Percentiles rank a stretch among this genome's conserved stretches.
Conservation (phyloP, 2,113 vertebrate genomes). For the Passer domesticus region DNA sequence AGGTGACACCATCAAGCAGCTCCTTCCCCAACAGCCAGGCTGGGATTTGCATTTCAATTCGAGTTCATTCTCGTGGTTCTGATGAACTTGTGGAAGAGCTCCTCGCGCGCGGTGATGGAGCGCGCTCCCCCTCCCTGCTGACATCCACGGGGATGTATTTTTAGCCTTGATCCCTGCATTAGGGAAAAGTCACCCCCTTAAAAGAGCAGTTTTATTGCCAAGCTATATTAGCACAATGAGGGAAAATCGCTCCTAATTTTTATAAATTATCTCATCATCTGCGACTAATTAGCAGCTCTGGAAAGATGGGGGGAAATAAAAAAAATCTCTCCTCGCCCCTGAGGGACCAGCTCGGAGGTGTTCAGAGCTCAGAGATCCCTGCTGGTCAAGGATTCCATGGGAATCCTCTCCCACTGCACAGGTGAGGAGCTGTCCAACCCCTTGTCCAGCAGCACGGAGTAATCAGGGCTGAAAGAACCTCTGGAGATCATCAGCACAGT, state of each 20-base stretch:
- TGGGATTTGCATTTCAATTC: constrained; percentile 48
- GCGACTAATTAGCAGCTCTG: constrained; percentile 75
- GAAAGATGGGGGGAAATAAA: neutral
- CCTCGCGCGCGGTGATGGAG: neutral
- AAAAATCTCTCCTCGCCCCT: neutral
- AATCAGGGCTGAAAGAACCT: neutral
- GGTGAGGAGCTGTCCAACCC: neutral
- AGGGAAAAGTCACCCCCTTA: constrained; percentile 63
- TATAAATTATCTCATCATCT: constrained; percentile 82
- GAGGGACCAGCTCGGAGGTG: neutral
- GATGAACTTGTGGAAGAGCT: constrained; percentile 5
- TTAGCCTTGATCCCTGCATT: constrained; percentile 48
- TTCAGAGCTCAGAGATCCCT: neutral
- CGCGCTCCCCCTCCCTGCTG: neutral
- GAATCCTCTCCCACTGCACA: neutral
- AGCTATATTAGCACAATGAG: constrained; percentile 71
- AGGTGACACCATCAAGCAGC: constrained; percentile 42
- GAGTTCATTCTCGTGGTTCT: neutral
- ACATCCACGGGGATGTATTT: neutral
- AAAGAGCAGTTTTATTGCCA: constrained; percentile 63
- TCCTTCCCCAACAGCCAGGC: neutral
- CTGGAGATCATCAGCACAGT: neutral
- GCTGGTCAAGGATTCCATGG: neutral
- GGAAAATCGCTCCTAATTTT: constrained; percentile 76
- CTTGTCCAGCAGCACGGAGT: neutral